Evolutionary conservation across 1,140 invertebrate species (phyloP), one percentile per base, ranked within the genome.

Genomic region (Drosophila quadrilineata): DNA sequence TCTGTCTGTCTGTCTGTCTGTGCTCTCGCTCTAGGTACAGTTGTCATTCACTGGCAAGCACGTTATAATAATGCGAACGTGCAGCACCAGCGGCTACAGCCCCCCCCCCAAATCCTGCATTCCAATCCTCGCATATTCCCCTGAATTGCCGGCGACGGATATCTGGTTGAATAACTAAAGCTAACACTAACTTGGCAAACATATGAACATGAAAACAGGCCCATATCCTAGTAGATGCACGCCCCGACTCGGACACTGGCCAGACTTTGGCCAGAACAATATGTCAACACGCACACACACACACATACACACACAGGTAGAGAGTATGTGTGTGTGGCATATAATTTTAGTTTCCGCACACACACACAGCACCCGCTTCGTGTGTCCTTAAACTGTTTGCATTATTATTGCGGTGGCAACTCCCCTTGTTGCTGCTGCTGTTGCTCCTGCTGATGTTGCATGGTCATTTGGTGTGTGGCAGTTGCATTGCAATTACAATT

Each of bases 161-260:
- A 85, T 79, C 75, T 86, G 75, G 74, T 58, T 86, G 80, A 85
- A 86, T 85, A 80, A 79, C 79, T 86, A 85, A 85, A 85, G 79
- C 86, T 85, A 85, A 85, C 79, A 85, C 80, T 85, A 85, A 79
- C 74, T 85, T 79, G 71, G 80, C 79, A 85, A 85, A 86, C 80
- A 85, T 79, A 85, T 85, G 79, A 85, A 86, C 79, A 85, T 79
- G 79, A 73, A 79, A 85, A 75, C 71, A 21, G 35, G 29, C 48
- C 24, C 50, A 71, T 33, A 14, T 29, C 52, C 56, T 50, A 28
- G 12, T 17, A 38, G n/a, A 14, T 46, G 14, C 36, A 56, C 10
- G 29, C 45, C 35, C 24, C 16, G 35, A 28, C 36, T 43, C 5
- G n/a, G n/a, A n/a, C n/a, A n/a, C n/a, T n/a, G n/a, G 26, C n/a